A percentile compares a stretch with the other conserved stretches of the same genome.
phyloP scores from a whole-genome alignment of 1,140 invertebrate genomes.

The Whitmania pigra region DNA sequence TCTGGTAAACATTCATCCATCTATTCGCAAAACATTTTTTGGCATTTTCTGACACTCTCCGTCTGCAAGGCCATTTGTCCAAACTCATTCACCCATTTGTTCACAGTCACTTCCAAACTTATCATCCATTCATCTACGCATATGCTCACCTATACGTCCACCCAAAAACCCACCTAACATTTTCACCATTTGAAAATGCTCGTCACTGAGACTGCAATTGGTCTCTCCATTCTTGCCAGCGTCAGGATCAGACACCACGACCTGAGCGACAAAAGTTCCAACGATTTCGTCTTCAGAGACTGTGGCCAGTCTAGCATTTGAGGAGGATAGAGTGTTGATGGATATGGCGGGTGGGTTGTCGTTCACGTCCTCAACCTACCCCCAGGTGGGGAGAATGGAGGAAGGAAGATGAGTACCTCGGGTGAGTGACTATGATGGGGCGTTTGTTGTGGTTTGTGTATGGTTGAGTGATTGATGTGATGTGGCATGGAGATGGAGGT shows the following conservation, averaged over 20 bases:
- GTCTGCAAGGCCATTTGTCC: too few relatives aligned
- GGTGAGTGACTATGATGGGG: too few relatives aligned
- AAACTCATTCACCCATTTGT: background rate
- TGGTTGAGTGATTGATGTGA: too few relatives aligned
- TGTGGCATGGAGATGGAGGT: too few relatives aligned
- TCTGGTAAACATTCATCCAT: too few relatives aligned
- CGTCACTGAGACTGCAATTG: constrained; percentile 19
- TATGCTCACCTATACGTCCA: background rate
- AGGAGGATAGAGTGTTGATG: constrained; percentile 19
- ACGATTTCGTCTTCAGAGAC: constrained; percentile 81
- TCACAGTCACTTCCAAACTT: background rate
- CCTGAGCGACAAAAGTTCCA: constrained; percentile 76
- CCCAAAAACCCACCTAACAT: background rate
- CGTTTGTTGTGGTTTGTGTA: too few relatives aligned
- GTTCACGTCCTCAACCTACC: constrained; percentile 40
- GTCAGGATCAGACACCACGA: constrained; percentile 74
- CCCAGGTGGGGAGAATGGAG: too few relatives aligned
- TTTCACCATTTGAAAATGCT: constrained; percentile 15
- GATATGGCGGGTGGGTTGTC: constrained; percentile 35
- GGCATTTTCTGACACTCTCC: too few relatives aligned
- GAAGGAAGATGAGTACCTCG: too few relatives aligned
- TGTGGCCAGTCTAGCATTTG: constrained; percentile 49
- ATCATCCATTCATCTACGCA: background rate
- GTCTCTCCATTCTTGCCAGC: constrained; percentile 69
- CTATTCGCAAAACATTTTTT: too few relatives aligned